Evolutionary conservation across 2,888 invertebrate species (phyloP).

Genomic region (Plutella xylostella): DNA sequence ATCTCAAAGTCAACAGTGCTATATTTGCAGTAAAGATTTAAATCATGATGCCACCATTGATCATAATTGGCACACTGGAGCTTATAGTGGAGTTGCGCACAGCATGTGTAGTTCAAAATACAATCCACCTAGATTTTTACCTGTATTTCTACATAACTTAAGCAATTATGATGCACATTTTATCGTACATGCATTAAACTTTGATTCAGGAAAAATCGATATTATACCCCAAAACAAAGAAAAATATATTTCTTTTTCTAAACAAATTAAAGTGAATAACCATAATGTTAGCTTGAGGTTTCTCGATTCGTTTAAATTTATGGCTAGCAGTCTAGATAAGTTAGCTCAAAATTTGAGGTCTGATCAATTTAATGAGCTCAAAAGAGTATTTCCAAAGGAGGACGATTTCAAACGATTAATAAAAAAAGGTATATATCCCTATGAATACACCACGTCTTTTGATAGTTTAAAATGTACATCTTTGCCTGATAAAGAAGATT

Average conservation of each 20-base stretch:
- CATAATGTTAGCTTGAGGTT: constrained; percentile 11
- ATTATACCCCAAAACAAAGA: constrained; percentile 25
- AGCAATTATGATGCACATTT: constrained; percentile 26
- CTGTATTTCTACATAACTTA: constrained; percentile 23
- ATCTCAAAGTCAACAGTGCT: constrained; percentile 9
- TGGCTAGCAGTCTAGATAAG: constrained; percentile 13
- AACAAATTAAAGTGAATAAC: constrained; percentile 16
- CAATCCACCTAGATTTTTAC: constrained; percentile 16
- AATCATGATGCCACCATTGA: constrained; percentile 13
- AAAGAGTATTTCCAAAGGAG: constrained; percentile 7
- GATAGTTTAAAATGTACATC: constrained; percentile 14
- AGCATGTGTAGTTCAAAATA: constrained; percentile 20
- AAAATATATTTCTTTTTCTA: constrained; percentile 27
- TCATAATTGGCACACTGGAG: constrained; percentile 21
- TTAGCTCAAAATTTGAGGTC: constrained; percentile 12
- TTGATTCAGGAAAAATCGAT: constrained; percentile 16
- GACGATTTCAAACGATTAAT: constrained; percentile 12
- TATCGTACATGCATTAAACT: constrained; percentile 23
- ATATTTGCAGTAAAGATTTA: constrained; percentile 18
- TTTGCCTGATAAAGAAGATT: constrained; percentile 15
- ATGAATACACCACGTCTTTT: constrained; percentile 19
- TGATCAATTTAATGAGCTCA: constrained; percentile 12
- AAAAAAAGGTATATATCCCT: constrained; percentile 21
- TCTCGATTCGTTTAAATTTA: constrained; percentile 17
- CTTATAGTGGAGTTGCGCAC: constrained; percentile 22